Percentiles rank a stretch among this genome's conserved stretches.
phyloP scores from a whole-genome alignment of 2,888 invertebrate species.

The Galeruca laticollis region DNA sequence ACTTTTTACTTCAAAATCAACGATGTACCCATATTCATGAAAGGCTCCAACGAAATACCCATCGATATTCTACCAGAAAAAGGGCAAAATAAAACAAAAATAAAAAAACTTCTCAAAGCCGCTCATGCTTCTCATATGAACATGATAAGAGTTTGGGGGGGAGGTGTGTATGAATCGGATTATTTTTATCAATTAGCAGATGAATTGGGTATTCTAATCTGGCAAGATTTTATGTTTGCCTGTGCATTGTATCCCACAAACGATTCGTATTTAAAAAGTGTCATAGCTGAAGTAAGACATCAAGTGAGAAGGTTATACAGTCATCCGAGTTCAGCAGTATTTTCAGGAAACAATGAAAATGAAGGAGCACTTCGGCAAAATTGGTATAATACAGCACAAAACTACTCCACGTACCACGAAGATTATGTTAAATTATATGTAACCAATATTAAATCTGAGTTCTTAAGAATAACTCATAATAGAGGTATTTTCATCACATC shows the following conservation, averaged over 20 bases:
- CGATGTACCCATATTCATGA: slow-evolving; percentile 87
- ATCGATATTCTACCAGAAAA: slow-evolving; percentile 85
- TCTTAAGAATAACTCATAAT: slow-evolving; percentile 72
- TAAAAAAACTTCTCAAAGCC: slow-evolving; percentile 75
- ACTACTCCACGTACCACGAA: slow-evolving; percentile 58
- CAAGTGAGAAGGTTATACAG: slow-evolving; percentile 85
- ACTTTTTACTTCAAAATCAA: slow-evolving; percentile 92
- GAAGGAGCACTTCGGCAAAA: slow-evolving; percentile 87
- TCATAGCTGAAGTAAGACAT: slow-evolving; percentile 81
- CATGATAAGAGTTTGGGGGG: slow-evolving; percentile 97
- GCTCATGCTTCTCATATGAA: slow-evolving; percentile 88
- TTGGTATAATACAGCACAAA: slow-evolving; percentile 71
- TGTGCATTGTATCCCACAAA: slow-evolving; percentile 93
- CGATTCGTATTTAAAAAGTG: slow-evolving; percentile 65
- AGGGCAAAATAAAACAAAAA: slow-evolving; percentile 71
- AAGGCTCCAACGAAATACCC: slow-evolving; percentile 96
- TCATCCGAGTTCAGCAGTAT: slow-evolving; percentile 88
- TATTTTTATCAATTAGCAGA: slow-evolving; percentile 91
- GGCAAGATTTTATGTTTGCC: slow-evolving; percentile 99
- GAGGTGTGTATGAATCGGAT: slow-evolving; percentile 93
- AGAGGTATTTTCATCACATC: slow-evolving; percentile 81
- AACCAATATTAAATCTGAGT: slow-evolving; percentile 77
- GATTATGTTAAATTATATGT: slow-evolving; percentile 91
- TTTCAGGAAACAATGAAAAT: slow-evolving; percentile 97
- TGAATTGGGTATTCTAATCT: slow-evolving; percentile 89